Conservation (phyloP, 2,888 invertebrate genomes). For the Scotopteryx bipunctaria region DNA sequence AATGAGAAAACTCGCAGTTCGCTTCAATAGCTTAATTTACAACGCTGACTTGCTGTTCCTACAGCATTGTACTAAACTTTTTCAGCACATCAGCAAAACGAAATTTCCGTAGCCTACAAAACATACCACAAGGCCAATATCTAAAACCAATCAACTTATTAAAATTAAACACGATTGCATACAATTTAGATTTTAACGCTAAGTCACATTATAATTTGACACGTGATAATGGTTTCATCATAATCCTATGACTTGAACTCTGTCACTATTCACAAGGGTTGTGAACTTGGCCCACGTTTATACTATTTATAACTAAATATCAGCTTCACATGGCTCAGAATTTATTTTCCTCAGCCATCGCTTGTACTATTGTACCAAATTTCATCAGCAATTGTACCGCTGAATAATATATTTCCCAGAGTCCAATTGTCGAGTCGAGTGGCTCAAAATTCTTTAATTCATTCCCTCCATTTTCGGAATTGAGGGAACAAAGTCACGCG, state of each 20-base stretch:
- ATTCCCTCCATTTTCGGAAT: conserved; percentile 45
- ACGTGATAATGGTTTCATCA: too few relatives aligned
- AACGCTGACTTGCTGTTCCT: conserved; percentile 31
- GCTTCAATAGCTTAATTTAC: conserved; percentile 29
- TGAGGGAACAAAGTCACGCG: conserved; percentile 43
- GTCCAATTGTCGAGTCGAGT: conserved; percentile 48
- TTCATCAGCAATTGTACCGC: conserved; percentile 41
- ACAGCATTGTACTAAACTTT: conserved; percentile 26
- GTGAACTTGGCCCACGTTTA: too few relatives aligned
- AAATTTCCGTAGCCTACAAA: not conserved
- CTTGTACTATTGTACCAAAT: conserved; percentile 31
- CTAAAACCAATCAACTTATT: too few relatives aligned
- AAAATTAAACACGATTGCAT: too few relatives aligned
- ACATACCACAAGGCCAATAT: too few relatives aligned
- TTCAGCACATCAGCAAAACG: conserved; percentile 18
- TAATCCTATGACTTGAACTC: too few relatives aligned
- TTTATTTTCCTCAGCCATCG: conserved; percentile 7
- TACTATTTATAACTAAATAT: too few relatives aligned
- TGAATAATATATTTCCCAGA: conserved; percentile 57
- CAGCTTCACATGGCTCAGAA: conserved; percentile 1
- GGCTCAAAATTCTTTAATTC: conserved; percentile 48
- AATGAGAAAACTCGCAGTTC: conserved; percentile 5
- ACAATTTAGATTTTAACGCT: too few relatives aligned
- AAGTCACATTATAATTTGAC: too few relatives aligned
- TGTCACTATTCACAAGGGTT: too few relatives aligned